Evolutionary conservation across 2,113 vertebrate species (phyloP).

Genomic region (Phylloscopus whistleri): DNA sequence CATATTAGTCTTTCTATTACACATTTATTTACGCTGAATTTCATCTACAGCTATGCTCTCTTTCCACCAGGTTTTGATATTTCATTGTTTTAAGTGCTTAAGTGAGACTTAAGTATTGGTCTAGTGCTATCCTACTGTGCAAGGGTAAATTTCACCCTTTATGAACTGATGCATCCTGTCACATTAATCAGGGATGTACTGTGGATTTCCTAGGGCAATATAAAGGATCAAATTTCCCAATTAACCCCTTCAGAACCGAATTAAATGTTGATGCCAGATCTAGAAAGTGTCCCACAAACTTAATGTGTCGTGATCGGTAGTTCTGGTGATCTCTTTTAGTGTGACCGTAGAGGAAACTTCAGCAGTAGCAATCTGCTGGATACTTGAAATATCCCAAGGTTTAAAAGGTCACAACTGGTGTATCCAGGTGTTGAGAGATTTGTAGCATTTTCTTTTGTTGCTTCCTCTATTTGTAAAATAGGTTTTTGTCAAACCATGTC

Average conservation of each 20-base stretch:
- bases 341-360: background rate
- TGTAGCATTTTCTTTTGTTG: background rate
- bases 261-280: background rate
- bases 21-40: background rate
- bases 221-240: slow-evolving; percentile 33
- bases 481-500: background rate
- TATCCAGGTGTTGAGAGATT: background rate
- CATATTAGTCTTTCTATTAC: background rate
- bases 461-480: background rate
- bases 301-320: background rate
- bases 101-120: slow-evolving; percentile 32
- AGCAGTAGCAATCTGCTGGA: background rate
- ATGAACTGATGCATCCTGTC: slow-evolving; percentile 57
- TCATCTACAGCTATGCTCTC: background rate
- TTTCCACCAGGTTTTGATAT: background rate
- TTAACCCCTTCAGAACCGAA: slow-evolving; percentile 38
- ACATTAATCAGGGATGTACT: slow-evolving; percentile 52
- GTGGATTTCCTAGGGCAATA: slow-evolving; percentile 42
- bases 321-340: background rate
- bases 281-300: background rate
- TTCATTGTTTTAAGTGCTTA: background rate
- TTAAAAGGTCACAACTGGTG: background rate
- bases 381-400: background rate
- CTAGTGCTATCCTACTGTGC: background rate
- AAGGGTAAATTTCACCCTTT: slow-evolving; percentile 55